A percentile compares a stretch with the other conserved stretches of the same genome.
phyloP scores from a whole-genome alignment of 2,888 invertebrate species.

The Ametastegia equiseti region DNA sequence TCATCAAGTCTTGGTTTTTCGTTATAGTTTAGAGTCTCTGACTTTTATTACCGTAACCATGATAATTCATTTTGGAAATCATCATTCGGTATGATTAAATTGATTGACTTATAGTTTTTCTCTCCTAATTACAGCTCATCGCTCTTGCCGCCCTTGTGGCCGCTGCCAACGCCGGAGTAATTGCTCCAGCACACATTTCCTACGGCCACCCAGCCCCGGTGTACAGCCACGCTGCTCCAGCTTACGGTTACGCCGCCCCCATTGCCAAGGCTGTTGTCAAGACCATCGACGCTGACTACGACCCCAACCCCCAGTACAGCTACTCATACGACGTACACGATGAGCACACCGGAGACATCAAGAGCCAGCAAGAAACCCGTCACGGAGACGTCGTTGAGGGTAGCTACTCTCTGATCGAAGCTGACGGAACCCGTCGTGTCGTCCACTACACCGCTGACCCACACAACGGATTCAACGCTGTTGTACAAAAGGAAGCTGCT shows the following conservation, averaged over 20 bases:
- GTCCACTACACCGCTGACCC: conserved; percentile 59
- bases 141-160: conserved; percentile 75
- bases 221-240: conserved; percentile 57
- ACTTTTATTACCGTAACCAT: too few species aligned
- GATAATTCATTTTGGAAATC: too few species aligned
- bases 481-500: conserved; percentile 62
- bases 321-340: conserved; percentile 65
- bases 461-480: conserved; percentile 62
- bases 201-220: conserved; percentile 61
- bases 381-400: conserved; percentile 65
- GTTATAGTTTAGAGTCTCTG: too few species aligned
- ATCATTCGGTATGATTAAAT: too few species aligned
- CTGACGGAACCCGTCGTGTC: conserved; percentile 55
- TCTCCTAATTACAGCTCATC: conserved; percentile 70
- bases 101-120: background rate
- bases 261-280: conserved; percentile 59
- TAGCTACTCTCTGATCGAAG: conserved; percentile 62
- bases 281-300: conserved; percentile 61
- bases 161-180: conserved; percentile 76
- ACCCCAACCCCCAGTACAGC: conserved; percentile 66
- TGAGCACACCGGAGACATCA: conserved; percentile 61
- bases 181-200: conserved; percentile 68
- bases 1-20: too few species aligned
- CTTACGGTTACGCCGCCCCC: conserved; percentile 65
- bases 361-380: conserved; percentile 63